These are phyloP conservation scores for Sericinus montela DNA, from an alignment of 2,888 invertebrate species.

Conservation along the genomic window DNA sequence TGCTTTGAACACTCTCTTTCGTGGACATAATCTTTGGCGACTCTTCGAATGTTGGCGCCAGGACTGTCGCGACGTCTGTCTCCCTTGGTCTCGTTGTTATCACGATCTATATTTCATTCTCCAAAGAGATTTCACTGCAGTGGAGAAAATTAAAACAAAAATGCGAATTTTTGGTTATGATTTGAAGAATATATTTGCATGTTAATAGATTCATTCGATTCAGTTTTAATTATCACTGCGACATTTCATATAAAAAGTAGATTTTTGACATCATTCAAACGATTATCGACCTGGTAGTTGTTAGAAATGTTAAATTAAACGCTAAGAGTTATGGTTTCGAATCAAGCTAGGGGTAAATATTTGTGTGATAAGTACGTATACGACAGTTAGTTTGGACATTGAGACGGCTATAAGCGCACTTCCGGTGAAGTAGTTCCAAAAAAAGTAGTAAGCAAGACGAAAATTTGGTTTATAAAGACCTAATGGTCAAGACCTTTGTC, in stretches of 20 bases:
- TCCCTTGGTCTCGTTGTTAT: conserved; percentile 1
- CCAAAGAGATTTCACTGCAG: conserved; percentile 2
- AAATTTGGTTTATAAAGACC: too few relatives aligned
- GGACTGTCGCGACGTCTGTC: conserved; percentile 23
- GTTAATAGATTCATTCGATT: background rate
- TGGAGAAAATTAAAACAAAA: background rate
- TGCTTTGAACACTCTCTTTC: too few relatives aligned
- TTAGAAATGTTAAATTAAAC: background rate
- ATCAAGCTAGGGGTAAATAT: too few relatives aligned
- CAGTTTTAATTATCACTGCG: conserved; percentile 1
- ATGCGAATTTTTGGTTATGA: background rate
- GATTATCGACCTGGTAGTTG: background rate
- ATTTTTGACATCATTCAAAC: background rate
- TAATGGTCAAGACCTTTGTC: too few relatives aligned
- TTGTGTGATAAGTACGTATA: too few relatives aligned
- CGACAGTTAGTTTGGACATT: too few relatives aligned
- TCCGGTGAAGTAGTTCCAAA: too few relatives aligned
- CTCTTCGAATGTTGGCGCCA: conserved; percentile 19
- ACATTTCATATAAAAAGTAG: background rate
- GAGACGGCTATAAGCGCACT: too few relatives aligned
- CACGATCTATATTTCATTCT: conserved; percentile 18
- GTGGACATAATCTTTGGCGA: conserved; percentile 1
- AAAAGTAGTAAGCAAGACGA: too few relatives aligned
- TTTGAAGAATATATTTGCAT: conserved; percentile 8
- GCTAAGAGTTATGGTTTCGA: background rate